Conservation (phyloP, 2,888 invertebrate species). For the Tachina grossa region DNA sequence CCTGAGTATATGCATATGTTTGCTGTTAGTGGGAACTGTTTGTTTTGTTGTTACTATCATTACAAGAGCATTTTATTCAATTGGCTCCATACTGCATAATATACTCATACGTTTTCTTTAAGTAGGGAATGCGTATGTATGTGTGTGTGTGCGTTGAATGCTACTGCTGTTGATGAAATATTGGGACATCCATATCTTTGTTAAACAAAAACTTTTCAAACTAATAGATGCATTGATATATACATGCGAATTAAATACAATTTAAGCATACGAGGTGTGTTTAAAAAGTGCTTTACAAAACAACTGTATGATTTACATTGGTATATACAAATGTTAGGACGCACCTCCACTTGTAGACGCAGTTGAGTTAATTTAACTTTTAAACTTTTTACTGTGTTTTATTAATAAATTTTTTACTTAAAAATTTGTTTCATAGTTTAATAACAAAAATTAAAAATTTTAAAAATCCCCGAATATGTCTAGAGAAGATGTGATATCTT, state of each 20-base stretch:
- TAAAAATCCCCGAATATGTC: too few relatives aligned
- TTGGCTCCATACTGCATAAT: constrained; percentile 59
- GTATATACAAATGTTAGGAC: too few relatives aligned
- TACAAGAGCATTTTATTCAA: constrained; percentile 59
- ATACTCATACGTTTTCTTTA: constrained; percentile 51
- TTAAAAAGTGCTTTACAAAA: neutral
- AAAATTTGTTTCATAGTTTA: too few relatives aligned
- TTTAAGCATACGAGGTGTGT: constrained; percentile 2
- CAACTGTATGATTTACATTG: too few relatives aligned
- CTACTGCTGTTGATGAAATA: constrained; percentile 55
- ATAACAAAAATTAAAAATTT: too few relatives aligned
- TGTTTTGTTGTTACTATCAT: constrained; percentile 20
- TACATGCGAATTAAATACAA: constrained; percentile 8
- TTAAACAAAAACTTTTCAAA: constrained; percentile 55
- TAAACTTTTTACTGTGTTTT: too few relatives aligned
- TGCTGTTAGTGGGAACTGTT: constrained; percentile 29
- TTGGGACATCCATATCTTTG: constrained; percentile 59
- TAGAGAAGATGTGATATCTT: too few relatives aligned
- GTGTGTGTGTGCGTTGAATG: neutral
- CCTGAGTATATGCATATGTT: constrained; percentile 25
- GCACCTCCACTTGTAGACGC: too few relatives aligned
- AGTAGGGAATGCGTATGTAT: constrained; percentile 4
- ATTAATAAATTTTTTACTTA: too few relatives aligned
- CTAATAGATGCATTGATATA: constrained; percentile 37
- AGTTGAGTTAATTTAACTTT: too few relatives aligned